Base-by-base conservation (phyloP, 2,113 vertebrate species). In the Xyrauchen texanus region DNA sequence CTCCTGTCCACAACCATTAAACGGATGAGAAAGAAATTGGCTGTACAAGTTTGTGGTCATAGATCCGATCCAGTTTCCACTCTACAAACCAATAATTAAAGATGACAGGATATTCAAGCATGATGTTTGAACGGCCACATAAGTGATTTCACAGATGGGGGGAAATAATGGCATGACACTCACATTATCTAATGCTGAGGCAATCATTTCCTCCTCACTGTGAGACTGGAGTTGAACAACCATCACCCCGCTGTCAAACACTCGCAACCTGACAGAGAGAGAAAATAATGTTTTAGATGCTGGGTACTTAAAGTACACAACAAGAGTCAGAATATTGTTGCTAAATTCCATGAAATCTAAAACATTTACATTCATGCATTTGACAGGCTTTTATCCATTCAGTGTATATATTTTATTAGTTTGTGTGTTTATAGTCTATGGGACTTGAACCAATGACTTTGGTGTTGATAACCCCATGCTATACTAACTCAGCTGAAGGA, bases 181-280 rank as follows among this genome's bases (percentile, higher is more conserved):
- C 91, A 99, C 97, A 60, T 92, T 98, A 89, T 98, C 96, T 87
- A 98, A 87, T 67, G 97, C 96, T 68, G 96, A 95, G 86, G 97
- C 94, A 70, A 98, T 96, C 96, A 98, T 99, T 91, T 98, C 97
- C 90, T 99, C 97, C 88, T 99, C 97, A 0, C 94, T 98, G 90
- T 99, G 97, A 77, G 97, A 98, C 89, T 97, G 96, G 57, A 98
- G 95, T 86, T 99, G 97, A 86, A 99, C 96, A 81, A 99, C 98
- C 97, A 99, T 99, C 81, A 99, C 96, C 0, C 98, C 98, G 8
- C 98, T 99, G 90, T 99, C 97, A 90, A 99, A 99, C 77, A 98
- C 91, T 47, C 96, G 94, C 84, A 99, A 91, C 86, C 98, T 99
- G 78, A 45, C 7, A 82, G 45, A 73, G n/a, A 47, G 61, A 72